Base-by-base conservation (phyloP, 1,140 invertebrate species). In the Stegodyphus dumicola region DNA sequence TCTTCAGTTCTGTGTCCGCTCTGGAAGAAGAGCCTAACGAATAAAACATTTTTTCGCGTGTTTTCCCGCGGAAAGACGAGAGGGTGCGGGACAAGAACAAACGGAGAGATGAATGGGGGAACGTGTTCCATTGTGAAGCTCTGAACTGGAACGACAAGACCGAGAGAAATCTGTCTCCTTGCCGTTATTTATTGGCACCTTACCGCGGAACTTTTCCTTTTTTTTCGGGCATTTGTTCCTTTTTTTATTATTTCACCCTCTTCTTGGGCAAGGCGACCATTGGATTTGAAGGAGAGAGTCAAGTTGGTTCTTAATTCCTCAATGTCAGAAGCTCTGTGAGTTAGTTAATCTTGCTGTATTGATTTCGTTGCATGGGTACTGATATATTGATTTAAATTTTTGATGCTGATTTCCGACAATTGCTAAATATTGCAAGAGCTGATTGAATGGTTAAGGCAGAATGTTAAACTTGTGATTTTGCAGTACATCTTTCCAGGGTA, bases 121-220 rank as follows among this genome's bases (percentile, higher is more conserved):
- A 76, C 52, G 74, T 56, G 53, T 76, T 56, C 53, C 53, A 56
- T 76, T 56, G 11, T 56, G 74, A 60, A 18, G 11, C 60, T 54
- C 11, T 53, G 77, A 70, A 79, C 77, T 49, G 67, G 65, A 79
- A 60, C 77, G 53, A 17, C 77, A 79, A 79, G 77, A 66, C 66
- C 77, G 33, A 70, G 33, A 65, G 77, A 79, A 70, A 79, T 71
- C 77, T 79, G 77, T 79, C 77, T 79, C 77, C 6, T 54, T 48
- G 7, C 77, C 66, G 65, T 79, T 79, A 70, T 79, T 79, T 79
- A 79, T 79, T 70, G 77, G 56, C 77, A 79, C 77, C 77, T 79
- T 51, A 9, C 56, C 15, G 33, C 56, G 9, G 15, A 9, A 33
- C 56, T 15, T 60, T 60, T 60, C 15, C 4, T 5, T 60, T 15